phyloP scores from a whole-genome alignment of 2,888 invertebrate genomes.

The Pammene aurita region DNA sequence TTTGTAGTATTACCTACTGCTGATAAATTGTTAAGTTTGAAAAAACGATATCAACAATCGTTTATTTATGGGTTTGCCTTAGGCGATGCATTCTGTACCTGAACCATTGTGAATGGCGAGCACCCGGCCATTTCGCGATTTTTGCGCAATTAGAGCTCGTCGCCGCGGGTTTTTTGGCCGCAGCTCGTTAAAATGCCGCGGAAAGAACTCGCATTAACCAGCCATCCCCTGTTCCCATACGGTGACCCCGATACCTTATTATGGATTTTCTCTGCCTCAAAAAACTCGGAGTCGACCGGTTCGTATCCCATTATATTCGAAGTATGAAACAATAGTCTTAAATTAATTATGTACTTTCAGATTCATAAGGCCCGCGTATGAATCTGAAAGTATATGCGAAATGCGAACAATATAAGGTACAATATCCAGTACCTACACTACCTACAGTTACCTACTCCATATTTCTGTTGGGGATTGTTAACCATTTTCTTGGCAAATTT shows the following conservation, averaged over 20 bases:
- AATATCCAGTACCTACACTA: too few relatives aligned
- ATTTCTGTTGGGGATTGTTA: too few relatives aligned
- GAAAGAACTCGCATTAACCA: constrained; percentile 63
- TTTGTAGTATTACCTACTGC: too few relatives aligned
- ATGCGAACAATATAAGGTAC: neutral
- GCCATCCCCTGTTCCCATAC: constrained; percentile 63
- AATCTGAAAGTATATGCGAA: neutral
- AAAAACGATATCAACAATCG: too few relatives aligned
- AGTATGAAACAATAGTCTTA: constrained; percentile 23
- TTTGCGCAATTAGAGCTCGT: constrained; percentile 66
- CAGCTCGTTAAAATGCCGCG: constrained; percentile 77
- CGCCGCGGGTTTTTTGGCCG: constrained; percentile 61
- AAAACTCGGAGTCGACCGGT: constrained; percentile 41
- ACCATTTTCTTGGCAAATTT: too few relatives aligned
- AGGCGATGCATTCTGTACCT: neutral
- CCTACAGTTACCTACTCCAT: too few relatives aligned
- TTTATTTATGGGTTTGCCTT: neutral
- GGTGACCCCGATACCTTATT: constrained; percentile 69
- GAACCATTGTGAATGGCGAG: constrained; percentile 1
- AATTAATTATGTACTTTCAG: constrained; percentile 11
- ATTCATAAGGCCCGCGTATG: neutral
- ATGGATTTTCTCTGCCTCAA: constrained; percentile 45
- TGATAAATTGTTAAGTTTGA: too few relatives aligned
- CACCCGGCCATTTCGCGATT: constrained; percentile 46
- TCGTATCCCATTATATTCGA: constrained; percentile 25